phyloP scores from a whole-genome alignment of 2,113 vertebrate genomes.

The Ictalurus furcatus region DNA sequence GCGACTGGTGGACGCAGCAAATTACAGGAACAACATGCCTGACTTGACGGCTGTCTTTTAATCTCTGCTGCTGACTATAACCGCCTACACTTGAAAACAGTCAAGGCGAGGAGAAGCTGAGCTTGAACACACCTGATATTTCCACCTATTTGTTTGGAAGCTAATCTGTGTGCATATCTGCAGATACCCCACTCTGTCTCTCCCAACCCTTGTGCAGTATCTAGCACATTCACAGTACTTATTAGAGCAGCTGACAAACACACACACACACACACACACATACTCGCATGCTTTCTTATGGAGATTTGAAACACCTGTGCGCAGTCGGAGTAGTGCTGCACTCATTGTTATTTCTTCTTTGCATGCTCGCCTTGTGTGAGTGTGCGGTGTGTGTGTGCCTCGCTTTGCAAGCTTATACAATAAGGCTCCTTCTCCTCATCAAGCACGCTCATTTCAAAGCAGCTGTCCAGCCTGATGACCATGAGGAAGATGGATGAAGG shows the following conservation, averaged over 20 bases:
- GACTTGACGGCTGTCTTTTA: background rate
- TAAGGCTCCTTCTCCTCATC: background rate
- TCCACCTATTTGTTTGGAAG: background rate
- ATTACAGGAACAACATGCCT: background rate
- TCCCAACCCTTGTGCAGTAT: background rate
- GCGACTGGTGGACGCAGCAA: background rate
- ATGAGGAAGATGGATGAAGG: conserved; percentile 48
- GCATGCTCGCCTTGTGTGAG: background rate
- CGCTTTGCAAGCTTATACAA: background rate
- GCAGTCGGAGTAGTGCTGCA: conserved; percentile 24
- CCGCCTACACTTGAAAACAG: background rate
- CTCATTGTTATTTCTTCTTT: conserved; percentile 25
- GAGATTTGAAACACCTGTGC: conserved; percentile 41
- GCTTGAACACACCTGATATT: background rate
- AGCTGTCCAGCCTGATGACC: conserved; percentile 41
- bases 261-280: conserved; percentile 29
- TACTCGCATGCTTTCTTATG: conserved; percentile 18
- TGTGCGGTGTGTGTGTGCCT: background rate
- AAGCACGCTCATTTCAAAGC: conserved; percentile 23
- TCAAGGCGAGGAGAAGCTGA: background rate
- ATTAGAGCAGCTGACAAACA: conserved; percentile 31
- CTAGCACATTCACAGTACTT: conserved; percentile 25
- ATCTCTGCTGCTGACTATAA: background rate
- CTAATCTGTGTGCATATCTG: background rate
- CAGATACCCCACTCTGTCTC: background rate